Evolutionary conservation across 2,113 vertebrate species (phyloP).

Genomic region (Gasterosteus nipponicus): DNA sequence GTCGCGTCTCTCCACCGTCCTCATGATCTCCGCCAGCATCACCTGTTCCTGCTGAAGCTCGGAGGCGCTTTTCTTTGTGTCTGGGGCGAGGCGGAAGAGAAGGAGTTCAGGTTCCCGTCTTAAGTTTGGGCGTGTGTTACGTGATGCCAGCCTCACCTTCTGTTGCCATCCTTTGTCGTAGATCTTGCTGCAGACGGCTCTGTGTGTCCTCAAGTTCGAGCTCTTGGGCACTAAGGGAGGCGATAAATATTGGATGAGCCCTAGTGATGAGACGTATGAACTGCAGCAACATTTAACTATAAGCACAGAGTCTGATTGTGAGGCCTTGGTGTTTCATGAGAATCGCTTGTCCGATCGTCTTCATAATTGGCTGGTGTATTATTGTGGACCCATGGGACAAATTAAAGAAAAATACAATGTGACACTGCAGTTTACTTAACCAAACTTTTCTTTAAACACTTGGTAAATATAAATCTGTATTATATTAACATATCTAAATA

Average conservation of each 20-base stretch:
- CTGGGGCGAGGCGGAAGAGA: constrained; percentile 68
- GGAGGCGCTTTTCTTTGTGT: constrained; percentile 82
- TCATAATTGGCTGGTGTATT: too few species aligned
- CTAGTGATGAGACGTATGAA: neutral
- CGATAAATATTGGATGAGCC: neutral
- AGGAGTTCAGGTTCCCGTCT: neutral
- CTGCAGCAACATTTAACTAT: neutral
- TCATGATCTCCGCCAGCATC: constrained; percentile 88
- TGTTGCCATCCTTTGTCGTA: constrained; percentile 83
- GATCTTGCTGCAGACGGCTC: constrained; percentile 87
- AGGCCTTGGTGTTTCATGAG: neutral
- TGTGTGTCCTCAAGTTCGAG: constrained; percentile 93
- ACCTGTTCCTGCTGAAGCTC: constrained; percentile 84
- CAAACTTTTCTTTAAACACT: too few species aligned
- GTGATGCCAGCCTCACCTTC: constrained; percentile 80
- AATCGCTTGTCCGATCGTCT: neutral
- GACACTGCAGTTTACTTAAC: too few species aligned
- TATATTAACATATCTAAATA: too few species aligned
- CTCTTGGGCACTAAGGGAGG: constrained; percentile 86
- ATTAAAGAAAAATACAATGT: too few species aligned
- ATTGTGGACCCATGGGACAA: too few species aligned
- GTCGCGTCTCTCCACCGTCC: constrained; percentile 88
- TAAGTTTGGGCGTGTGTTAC: neutral
- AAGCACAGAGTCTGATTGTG: neutral
- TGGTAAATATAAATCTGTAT: too few species aligned